These are phyloP conservation scores for Nanorana parkeri DNA, from an alignment of 2,113 vertebrate genomes.

Conservation along the genomic window DNA sequence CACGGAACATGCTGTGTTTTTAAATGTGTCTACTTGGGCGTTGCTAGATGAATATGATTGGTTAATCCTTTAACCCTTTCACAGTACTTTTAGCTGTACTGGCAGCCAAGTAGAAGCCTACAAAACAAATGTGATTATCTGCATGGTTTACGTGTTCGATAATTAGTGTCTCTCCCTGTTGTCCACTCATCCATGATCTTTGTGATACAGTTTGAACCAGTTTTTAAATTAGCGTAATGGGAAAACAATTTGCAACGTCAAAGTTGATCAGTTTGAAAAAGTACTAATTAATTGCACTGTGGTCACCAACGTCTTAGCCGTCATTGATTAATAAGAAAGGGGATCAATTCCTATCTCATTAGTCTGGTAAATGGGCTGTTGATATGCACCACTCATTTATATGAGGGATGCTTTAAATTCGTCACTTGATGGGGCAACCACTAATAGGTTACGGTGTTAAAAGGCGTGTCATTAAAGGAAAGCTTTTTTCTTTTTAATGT, in stretches of 20 bases:
- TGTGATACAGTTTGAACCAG: constrained; percentile 23
- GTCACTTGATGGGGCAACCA: not conserved
- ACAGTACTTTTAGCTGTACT: not conserved
- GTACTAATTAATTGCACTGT: constrained; percentile 45
- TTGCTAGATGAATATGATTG: constrained; percentile 55
- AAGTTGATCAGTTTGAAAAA: constrained; percentile 48
- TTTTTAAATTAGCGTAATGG: constrained; percentile 47
- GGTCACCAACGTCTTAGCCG: constrained; percentile 38
- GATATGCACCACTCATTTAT: constrained; percentile 6
- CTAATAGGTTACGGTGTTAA: not conserved
- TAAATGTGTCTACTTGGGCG: constrained; percentile 30
- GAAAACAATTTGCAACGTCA: constrained; percentile 50
- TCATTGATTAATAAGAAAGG: constrained; percentile 48
- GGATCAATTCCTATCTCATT: constrained; percentile 12
- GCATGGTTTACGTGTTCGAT: constrained; percentile 36
- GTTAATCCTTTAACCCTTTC: constrained; percentile 23
- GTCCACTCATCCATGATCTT: constrained; percentile 13
- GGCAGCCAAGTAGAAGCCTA: not conserved
- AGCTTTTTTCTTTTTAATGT: too few relatives aligned
- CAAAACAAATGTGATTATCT: constrained; percentile 11
- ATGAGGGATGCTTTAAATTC: not conserved
- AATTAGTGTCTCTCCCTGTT: constrained; percentile 48
- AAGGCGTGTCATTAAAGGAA: not conserved
- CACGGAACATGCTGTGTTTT: constrained; percentile 48
- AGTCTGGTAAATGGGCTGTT: constrained; percentile 21